A percentile compares a stretch with the other conserved stretches of the same genome.
Conservation (phyloP, 2,797 vertebrate species). For the Sebastes taczanowskii region DNA sequence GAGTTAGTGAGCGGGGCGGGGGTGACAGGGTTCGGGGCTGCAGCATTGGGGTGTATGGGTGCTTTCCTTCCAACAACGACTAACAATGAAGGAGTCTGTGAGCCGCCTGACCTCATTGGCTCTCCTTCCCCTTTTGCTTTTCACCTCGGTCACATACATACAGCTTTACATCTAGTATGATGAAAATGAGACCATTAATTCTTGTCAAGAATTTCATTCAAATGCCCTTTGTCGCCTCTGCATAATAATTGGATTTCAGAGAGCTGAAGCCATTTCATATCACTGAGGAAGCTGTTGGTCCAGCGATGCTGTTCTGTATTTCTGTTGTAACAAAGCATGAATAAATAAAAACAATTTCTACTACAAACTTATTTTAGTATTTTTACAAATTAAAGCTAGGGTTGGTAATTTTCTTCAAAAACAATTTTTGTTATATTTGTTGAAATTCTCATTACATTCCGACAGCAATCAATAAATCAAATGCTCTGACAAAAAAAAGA, state of each 20-base stretch:
- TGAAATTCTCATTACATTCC: background rate
- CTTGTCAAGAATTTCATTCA: conserved; percentile 44
- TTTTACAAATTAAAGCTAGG: conserved; percentile 11
- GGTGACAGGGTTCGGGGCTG: conserved; percentile 31
- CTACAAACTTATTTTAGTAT: background rate
- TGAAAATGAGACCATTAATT: conserved; percentile 52
- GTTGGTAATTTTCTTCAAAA: background rate
- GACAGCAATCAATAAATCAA: background rate
- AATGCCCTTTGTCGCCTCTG: background rate
- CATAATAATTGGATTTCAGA: conserved; percentile 7
- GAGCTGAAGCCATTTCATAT: conserved; percentile 6
- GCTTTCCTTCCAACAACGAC: conserved; percentile 52
- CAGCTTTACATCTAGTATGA: conserved; percentile 35
- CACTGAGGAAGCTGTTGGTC: background rate
- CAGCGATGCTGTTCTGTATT: background rate
- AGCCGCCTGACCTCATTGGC: conserved; percentile 63
- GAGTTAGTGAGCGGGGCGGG: conserved; percentile 53
- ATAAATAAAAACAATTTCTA: background rate
- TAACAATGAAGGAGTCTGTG: conserved; percentile 76
- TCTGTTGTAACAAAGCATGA: background rate
- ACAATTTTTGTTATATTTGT: background rate
- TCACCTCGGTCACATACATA: conserved; percentile 38
- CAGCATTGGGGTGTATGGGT: conserved; percentile 46
- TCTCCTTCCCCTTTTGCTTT: conserved; percentile 43
- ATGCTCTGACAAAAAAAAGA: background rate